A percentile compares a stretch with the other conserved stretches of the same genome.
These are phyloP conservation scores for Agapornis roseicollis DNA, from an alignment of 2,113 vertebrate genomes.

Conservation along the genomic window DNA sequence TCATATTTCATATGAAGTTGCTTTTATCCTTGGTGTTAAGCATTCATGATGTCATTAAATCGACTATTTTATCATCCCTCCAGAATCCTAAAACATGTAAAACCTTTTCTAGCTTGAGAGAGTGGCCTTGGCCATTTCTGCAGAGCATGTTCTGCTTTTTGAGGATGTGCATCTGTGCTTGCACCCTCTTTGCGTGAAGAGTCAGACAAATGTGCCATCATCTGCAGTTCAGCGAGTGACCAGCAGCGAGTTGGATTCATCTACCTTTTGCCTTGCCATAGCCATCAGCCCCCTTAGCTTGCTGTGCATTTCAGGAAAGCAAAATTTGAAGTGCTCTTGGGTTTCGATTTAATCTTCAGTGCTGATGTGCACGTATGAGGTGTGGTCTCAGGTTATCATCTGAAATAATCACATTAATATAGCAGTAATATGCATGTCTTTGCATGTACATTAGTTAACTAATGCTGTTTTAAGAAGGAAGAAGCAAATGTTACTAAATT, in stretches of 20 bases:
- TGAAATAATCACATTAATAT: background rate
- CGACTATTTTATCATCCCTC: background rate
- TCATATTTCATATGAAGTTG: slow-evolving; percentile 3
- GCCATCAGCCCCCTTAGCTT: background rate
- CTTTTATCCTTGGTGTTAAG: slow-evolving; percentile 12
- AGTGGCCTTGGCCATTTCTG: background rate
- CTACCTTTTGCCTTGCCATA: background rate
- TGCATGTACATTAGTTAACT: background rate
- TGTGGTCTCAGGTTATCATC: background rate
- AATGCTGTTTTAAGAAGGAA: background rate
- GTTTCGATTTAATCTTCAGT: background rate
- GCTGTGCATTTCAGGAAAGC: background rate
- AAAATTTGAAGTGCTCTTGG: background rate
- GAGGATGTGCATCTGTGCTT: background rate
- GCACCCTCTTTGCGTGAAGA: background rate
- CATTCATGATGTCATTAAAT: slow-evolving; percentile 12
- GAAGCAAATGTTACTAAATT: background rate
- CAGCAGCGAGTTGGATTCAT: background rate
- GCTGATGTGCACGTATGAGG: background rate
- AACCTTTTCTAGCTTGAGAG: background rate
- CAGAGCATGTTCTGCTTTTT: background rate
- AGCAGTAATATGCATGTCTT: background rate
- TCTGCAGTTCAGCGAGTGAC: background rate
- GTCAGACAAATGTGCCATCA: background rate
- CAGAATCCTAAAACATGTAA: background rate